Conservation (phyloP, 2,797 vertebrate genomes). For the Lemur catta region DNA sequence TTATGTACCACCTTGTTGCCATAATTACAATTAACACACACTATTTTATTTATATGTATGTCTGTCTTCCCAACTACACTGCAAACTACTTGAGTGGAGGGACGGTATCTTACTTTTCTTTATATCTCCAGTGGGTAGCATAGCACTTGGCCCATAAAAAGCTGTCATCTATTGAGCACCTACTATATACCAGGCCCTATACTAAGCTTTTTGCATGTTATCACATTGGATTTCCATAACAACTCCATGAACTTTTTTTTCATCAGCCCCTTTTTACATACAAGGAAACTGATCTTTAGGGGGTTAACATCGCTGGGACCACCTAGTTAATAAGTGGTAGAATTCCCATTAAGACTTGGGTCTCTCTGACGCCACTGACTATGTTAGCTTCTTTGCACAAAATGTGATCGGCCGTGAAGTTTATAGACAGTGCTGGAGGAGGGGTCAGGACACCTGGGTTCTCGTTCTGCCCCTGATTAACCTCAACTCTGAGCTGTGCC, state of each 20-base stretch:
- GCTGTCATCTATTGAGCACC: not conserved
- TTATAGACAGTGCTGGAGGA: not conserved
- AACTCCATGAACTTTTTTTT: not conserved
- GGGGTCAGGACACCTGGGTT: not conserved
- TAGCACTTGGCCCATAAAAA: not conserved
- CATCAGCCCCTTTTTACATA: not conserved
- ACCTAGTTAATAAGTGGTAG: not conserved
- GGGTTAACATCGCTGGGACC: not conserved
- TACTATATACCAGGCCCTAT: not conserved
- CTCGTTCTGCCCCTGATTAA: not conserved
- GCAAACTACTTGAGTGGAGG: not conserved
- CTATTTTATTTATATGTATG: not conserved
- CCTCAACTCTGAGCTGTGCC: not conserved
- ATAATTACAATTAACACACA: not conserved
- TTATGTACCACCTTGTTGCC: not conserved
- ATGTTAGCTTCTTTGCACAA: not conserved
- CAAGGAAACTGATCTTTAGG: not conserved
- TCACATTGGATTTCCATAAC: not conserved
- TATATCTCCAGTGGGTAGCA: not conserved
- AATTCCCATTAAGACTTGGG: not conserved
- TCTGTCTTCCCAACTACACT: not conserved
- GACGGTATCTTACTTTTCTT: not conserved
- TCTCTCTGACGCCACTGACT: not conserved
- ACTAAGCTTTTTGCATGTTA: not conserved
- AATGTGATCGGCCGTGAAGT: not conserved